Base-by-base conservation (phyloP, 2,113 vertebrate genomes). In the Chaenocephalus aceratus region DNA sequence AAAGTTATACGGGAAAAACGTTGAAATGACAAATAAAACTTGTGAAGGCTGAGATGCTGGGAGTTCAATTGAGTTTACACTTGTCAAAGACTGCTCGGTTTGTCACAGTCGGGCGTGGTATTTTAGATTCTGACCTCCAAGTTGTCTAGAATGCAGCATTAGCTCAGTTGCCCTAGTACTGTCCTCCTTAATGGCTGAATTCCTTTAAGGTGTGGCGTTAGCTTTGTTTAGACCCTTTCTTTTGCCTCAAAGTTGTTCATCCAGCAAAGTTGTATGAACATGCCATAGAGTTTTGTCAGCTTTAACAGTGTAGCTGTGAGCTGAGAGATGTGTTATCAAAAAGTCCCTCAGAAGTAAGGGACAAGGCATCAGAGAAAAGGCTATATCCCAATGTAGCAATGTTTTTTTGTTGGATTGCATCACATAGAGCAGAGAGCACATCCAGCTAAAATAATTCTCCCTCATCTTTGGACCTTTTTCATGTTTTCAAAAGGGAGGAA, bases 331-430 rank as follows among this genome's bases (percentile, higher is more conserved):
- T 0, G 23, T 48, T 65, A 46, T 71, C 46, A 86, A 23, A 54
- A 56, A 58, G 30, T 75, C 52, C n/a, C 52, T 72, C 51, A 74
- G 75, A 90, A 75, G 59, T 69, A 4, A 36, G 48, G 65, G 66
- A 88, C 66, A 26, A 72, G 51, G 46, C 72, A 48, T 73, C 44
- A 82, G 70, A 71, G 72, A n/a, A 75, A 59, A 82, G 53, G 59
- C 56, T 23, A 3, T 6, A 54, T 73, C 23, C 34, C 65, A 36
- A 67, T 51, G 5, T 26, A 65, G 59, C 21, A 67, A 34, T 49
- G 65, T 15, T n/a, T 30, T n/a, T 30, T 30, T 62, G 63, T 77
- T 18, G 49, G 26, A 77, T 87, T 83, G 65, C 86, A 60, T 88
- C 91, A 80, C 49, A 59, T 26, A n/a, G 44, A 65, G 64, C 21